These are phyloP conservation scores for Ephestia elutella DNA, from an alignment of 1,140 invertebrate species.

Conservation along the genomic window DNA sequence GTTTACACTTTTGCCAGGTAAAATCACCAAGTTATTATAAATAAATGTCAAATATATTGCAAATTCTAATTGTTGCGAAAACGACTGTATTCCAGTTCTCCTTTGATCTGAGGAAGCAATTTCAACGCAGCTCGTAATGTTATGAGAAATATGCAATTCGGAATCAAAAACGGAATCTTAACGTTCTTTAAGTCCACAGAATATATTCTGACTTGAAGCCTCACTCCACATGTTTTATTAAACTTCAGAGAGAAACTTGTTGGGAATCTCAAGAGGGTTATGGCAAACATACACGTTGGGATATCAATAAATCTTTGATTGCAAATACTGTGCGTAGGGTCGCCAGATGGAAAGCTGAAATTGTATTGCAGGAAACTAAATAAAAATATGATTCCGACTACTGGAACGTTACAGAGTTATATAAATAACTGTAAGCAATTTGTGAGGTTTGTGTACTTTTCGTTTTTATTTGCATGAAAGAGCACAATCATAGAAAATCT, in stretches of 20 bases:
- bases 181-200: not conserved
- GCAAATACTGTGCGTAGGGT: not conserved
- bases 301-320: not conserved
- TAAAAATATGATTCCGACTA: too few species aligned
- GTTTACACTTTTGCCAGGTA: not conserved
- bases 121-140: not conserved
- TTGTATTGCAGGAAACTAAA: not conserved
- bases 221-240: not conserved
- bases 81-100: not conserved
- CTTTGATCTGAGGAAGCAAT: constrained; percentile 3
- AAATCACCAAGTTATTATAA: not conserved
- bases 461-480: too few species aligned
- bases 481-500: too few species aligned
- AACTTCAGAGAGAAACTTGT: not conserved
- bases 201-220: not conserved
- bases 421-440: too few species aligned
- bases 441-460: too few species aligned
- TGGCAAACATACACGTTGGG: not conserved
- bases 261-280: not conserved
- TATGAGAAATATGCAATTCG: not conserved
- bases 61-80: not conserved
- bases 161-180: not conserved
- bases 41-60: not conserved
- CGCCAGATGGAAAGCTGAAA: not conserved
- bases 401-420: not conserved